Conservation (phyloP, 2,113 vertebrate genomes). For the Nematolebias whitei region DNA sequence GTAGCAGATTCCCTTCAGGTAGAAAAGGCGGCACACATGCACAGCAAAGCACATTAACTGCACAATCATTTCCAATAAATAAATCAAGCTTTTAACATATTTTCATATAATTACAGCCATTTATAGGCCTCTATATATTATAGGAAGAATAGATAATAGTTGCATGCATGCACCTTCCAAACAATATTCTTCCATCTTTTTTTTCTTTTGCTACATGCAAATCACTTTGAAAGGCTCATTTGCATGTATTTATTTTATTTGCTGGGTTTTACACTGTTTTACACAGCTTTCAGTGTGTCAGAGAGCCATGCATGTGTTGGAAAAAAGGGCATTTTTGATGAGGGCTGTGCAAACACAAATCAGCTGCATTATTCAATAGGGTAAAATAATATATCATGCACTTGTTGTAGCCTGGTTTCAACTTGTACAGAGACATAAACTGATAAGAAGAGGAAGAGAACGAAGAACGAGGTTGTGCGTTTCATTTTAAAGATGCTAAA, state of each 20-base stretch:
- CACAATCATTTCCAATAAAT: conserved; percentile 22
- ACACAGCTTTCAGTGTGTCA: conserved; percentile 41
- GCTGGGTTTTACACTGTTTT: conserved; percentile 33
- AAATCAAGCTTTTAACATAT: conserved; percentile 17
- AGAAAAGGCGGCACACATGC: conserved; percentile 46
- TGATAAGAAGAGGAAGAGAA: conserved; percentile 2
- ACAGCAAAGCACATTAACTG: conserved; percentile 15
- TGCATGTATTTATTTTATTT: conserved; percentile 68
- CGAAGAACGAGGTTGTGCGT: background rate
- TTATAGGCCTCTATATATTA: background rate
- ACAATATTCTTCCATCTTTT: conserved; percentile 31
- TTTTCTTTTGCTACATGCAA: conserved; percentile 68
- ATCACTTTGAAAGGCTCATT: conserved; percentile 54
- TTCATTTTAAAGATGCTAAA: conserved; percentile 15
- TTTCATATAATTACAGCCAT: no score
- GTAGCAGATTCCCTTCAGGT: conserved; percentile 26
- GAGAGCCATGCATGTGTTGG: conserved; percentile 24
- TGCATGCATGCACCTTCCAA: conserved; percentile 20
- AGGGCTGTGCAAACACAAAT: conserved; percentile 57
- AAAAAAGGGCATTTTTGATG: conserved; percentile 74
- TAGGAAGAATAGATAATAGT: background rate
- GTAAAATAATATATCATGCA: conserved; percentile 14
- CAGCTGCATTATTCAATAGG: conserved; percentile 62
- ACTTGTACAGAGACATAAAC: background rate
- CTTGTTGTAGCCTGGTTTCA: conserved; percentile 10